Percentiles rank a stretch among this genome's conserved stretches.
Evolutionary conservation across 1,140 invertebrate genomes (phyloP).

Genomic region (Battus philenor): DNA sequence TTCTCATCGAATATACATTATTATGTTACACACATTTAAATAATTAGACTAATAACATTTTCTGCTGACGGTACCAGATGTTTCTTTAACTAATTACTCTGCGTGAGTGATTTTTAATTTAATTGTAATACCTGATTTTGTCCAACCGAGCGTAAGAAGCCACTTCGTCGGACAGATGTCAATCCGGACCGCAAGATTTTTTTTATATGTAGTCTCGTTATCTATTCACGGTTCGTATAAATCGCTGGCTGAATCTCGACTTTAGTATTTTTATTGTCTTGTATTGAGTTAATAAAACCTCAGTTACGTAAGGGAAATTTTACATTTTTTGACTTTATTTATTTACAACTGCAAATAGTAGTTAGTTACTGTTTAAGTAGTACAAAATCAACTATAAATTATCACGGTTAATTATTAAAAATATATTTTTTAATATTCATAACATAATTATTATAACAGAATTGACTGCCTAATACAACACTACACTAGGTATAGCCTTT

Average conservation of each 20-base stretch:
- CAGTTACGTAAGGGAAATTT: slow-evolving; percentile 24
- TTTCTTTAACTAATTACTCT: slow-evolving; percentile 55
- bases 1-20: no score
- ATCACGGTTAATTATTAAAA: no score
- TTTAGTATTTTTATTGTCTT: slow-evolving; percentile 44
- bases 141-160: slow-evolving; percentile 50
- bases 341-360: no score
- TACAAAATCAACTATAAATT: no score
- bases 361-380: no score
- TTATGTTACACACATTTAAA: no score
- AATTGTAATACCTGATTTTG: slow-evolving; percentile 73
- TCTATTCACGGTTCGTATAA: slow-evolving; percentile 28
- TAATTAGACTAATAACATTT: slow-evolving; percentile 15
- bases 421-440: no score
- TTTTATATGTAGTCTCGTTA: slow-evolving; percentile 27
- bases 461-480: no score
- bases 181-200: slow-evolving; percentile 43
- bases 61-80: slow-evolving; percentile 38
- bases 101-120: slow-evolving; percentile 72
- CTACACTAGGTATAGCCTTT: no score
- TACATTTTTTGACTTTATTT: no score
- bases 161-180: slow-evolving; percentile 58
- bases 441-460: no score
- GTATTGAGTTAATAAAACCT: slow-evolving; percentile 31
- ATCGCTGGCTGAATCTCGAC: slow-evolving; percentile 25